phyloP scores from a whole-genome alignment of 2,113 vertebrate species.

The Dissostichus mawsoni region DNA sequence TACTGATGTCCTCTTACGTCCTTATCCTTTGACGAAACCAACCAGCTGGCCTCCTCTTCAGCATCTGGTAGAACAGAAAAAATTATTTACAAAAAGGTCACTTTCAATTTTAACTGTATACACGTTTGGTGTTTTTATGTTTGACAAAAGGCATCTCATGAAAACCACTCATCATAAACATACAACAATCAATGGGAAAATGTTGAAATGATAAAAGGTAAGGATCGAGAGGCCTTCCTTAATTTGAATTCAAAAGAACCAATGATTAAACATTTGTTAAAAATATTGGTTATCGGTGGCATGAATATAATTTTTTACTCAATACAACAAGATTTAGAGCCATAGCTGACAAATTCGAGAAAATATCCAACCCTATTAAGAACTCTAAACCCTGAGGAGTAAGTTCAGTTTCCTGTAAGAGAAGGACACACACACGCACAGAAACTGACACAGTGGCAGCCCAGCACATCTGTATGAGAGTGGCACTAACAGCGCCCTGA shows the following conservation, averaged over 20 bases:
- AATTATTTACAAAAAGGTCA: neutral
- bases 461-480: slow-evolving; percentile 80
- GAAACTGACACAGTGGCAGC: slow-evolving; percentile 70
- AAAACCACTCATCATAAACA: neutral
- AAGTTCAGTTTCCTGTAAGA: slow-evolving; percentile 65
- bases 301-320: slow-evolving; percentile 5
- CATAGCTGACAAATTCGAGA: slow-evolving; percentile 11
- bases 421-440: slow-evolving; percentile 34
- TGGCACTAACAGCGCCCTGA: slow-evolving; percentile 79
- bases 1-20: slow-evolving; percentile 51
- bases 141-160: neutral
- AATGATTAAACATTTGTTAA: neutral
- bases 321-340: slow-evolving; percentile 2
- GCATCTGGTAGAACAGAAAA: slow-evolving; percentile 56
- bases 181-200: neutral
- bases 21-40: slow-evolving; percentile 70
- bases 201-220: neutral
- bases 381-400: slow-evolving; percentile 51
- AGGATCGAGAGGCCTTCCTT: neutral
- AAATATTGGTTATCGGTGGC: neutral
- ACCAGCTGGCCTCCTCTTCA: slow-evolving; percentile 53
- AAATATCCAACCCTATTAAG: slow-evolving; percentile 37
- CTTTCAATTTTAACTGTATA: no score
- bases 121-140: neutral
- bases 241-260: neutral